These are phyloP conservation scores for Anoplolepis gracilipes DNA, from an alignment of 1,140 invertebrate species.

Conservation along the genomic window DNA sequence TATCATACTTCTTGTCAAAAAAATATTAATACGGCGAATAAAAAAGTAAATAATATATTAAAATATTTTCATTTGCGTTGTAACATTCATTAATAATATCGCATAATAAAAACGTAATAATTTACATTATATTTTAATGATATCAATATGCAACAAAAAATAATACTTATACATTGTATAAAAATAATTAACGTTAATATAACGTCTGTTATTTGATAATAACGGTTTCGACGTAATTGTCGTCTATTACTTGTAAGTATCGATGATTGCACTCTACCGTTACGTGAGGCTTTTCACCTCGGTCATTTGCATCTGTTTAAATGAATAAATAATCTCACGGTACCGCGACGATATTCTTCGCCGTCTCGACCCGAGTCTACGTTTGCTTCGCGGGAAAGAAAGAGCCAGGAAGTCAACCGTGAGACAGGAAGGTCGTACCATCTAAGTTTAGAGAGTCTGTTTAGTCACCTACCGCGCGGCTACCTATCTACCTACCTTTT, in stretches of 20 bases:
- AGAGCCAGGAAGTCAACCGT: slow-evolving; percentile 53
- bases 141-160: background rate
- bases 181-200: background rate
- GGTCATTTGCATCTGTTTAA: slow-evolving; percentile 49
- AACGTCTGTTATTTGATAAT: background rate
- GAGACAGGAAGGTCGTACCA: slow-evolving; percentile 62
- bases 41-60: background rate
- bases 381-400: slow-evolving; percentile 15
- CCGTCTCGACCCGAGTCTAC: background rate
- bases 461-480: slow-evolving; percentile 63
- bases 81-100: background rate
- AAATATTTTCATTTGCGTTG: background rate
- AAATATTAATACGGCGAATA: background rate
- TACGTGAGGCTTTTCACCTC: slow-evolving; percentile 40
- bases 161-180: background rate
- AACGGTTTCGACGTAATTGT: background rate
- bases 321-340: slow-evolving; percentile 52
- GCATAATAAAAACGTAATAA: background rate
- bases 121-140: background rate
- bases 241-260: background rate
- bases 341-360: slow-evolving; percentile 20
- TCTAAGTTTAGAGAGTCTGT: slow-evolving; percentile 73
- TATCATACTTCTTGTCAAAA: background rate
- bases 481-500: slow-evolving; percentile 44
- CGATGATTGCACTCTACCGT: slow-evolving; percentile 35